Evolutionary conservation across 1,140 invertebrate species (phyloP).

Genomic region (Solenopsis invicta): DNA sequence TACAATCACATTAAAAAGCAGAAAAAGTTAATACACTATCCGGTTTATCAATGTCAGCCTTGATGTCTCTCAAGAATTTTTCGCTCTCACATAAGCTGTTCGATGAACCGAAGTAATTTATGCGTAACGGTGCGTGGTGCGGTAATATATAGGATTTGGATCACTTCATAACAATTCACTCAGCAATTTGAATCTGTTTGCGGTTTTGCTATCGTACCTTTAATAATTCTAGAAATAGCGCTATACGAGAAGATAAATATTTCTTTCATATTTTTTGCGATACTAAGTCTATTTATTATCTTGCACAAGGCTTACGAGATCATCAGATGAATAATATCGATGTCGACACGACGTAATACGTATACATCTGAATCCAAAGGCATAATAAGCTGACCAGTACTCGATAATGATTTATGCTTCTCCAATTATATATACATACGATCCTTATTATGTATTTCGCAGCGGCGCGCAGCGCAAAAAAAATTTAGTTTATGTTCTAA

Average conservation of each 20-base stretch:
- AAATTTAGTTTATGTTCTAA: slow-evolving; percentile 4
- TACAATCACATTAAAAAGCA: not conserved
- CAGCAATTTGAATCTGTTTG: slow-evolving; percentile 7
- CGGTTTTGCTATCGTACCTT: slow-evolving; percentile 13
- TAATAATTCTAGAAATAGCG: not conserved
- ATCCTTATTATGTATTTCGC: not conserved
- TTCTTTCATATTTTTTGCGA: not conserved
- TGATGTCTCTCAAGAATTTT: slow-evolving; percentile 36
- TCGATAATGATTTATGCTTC: slow-evolving; percentile 28
- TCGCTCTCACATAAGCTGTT: slow-evolving; percentile 8
- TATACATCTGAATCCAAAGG: not conserved
- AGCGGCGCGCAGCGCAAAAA: not conserved
- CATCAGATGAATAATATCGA: slow-evolving; percentile 9
- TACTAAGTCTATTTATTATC: slow-evolving; percentile 21
- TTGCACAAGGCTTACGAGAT: slow-evolving; percentile 35
- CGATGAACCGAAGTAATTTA: slow-evolving; percentile 71
- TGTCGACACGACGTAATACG: not conserved
- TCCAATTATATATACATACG: not conserved
- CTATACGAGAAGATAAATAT: not conserved
- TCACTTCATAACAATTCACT: slow-evolving; percentile 34
- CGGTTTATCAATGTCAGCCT: slow-evolving; percentile 61
- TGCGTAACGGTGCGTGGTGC: slow-evolving; percentile 70
- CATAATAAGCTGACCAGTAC: not conserved
- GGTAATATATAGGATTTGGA: slow-evolving; percentile 62
- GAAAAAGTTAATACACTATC: slow-evolving; percentile 42